Evolutionary conservation across 2,888 invertebrate genomes (phyloP), one percentile per base, ranked within the genome.

Genomic region (Pardosa pseudoannulata): DNA sequence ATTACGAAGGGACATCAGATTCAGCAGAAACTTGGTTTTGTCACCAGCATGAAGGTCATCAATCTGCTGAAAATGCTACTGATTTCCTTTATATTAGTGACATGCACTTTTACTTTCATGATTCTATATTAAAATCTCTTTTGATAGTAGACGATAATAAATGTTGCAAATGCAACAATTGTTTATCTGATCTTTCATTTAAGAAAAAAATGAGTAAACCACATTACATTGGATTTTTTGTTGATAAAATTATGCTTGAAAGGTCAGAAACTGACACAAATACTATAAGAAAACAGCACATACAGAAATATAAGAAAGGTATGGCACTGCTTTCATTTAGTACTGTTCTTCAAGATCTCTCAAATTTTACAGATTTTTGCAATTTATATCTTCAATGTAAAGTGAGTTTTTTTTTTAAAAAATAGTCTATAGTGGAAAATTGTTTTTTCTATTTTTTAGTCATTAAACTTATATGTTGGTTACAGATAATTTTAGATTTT

Each of bases 1-100:
- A 36, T 70, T 16, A 39, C 13, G 39, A n/a, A n/a, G 39, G 36
- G 5, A 41, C 1, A 1, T 70, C 70, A 41, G 70, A 70, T 41
- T 28, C 41, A 16, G 32, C 39, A 13, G 70, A 70, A 41, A 70
- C 41, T 13, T 70, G 36, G 32, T 70, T 70, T 70, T 70, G 70
- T 9, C 70, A 70, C n/a, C 39, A 28, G 11, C 39, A 70, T 70
- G n/a, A 28, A 3, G 41, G 27, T 0, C 1, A 29, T 62, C 16
- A 65, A n/a, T 23, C 28, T 13, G 28, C 9, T 6, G 41, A 16
- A 1, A 28, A 7, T 27, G 19, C 13, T 23, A 9, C 31, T 19
- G 16, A 68, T 23, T n/a, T 7, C 5, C 27, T 39, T 11, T 70
- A 70, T 27, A 41, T 70, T 23, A 16, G 27, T 23, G 27, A 41